Base-by-base conservation (phyloP, 2,888 invertebrate species). In the Thymelicus acteon region DNA sequence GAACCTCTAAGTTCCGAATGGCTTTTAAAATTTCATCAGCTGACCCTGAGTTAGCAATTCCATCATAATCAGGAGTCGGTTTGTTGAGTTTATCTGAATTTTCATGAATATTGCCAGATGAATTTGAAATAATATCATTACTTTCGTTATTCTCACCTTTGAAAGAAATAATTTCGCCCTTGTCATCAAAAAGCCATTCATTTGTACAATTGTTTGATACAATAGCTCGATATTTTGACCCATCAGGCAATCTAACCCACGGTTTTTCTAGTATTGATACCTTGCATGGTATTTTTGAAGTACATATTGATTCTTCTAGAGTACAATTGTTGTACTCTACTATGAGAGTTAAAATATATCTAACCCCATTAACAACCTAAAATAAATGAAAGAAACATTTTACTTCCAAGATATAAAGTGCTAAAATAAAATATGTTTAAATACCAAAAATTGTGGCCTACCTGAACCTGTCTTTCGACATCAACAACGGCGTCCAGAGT, bases 131-230 rank as follows among this genome's bases (percentile, higher is more conserved):
- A 67, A 80, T 79, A 65, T 83, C 75, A 73, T 80, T 82, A 52
- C 75, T 79, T 71, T 83, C 79, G 60, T 75, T 79, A 71, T 80
- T 80, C 37, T 77, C 73, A 48, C 80, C 73, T 60, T 73, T 74
- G 52, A 77, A 78, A 24, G 80, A 74, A 52, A 80, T 70, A 37
- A 77, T 72, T 81, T 90, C 88, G 48, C 90, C 90, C 72, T 89
- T 82, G 71, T 90, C 90, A 47, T 88, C 89, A 78, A 89, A 95
- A 73, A 86, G 85, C 92, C 95, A 95, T 64, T 94, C 88, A 62
- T 89, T 85, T 1, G 96, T 96, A 80, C 96, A 96, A 79, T 96
- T 96, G 77, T 96, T 96, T 37, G 94, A 88, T 62, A 95, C 83
- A 71, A 96, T 92, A 13, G 95, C 92, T 79, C 95, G 95, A 60